Conservation (phyloP, 1,140 invertebrate species). For the Cataglyphis hispanica region DNA sequence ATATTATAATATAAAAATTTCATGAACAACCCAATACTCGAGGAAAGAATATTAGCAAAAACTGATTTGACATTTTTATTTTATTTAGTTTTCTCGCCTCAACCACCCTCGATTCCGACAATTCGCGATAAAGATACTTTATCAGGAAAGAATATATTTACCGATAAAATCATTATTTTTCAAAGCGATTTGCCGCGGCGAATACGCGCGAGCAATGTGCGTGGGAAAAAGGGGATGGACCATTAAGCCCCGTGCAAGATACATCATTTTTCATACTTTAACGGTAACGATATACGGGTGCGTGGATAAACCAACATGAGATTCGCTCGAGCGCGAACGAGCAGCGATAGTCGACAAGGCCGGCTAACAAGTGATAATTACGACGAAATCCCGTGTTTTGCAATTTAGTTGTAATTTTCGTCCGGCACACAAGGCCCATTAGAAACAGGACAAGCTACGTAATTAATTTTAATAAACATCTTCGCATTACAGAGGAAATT, state of each 20-base stretch:
- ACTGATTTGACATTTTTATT: neutral
- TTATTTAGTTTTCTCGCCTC: conserved; percentile 4
- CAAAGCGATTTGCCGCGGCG: conserved; percentile 1
- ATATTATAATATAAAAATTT: neutral
- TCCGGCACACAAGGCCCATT: neutral
- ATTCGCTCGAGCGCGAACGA: conserved; percentile 17
- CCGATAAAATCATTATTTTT: conserved; percentile 36
- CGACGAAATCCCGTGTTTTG: conserved; percentile 19
- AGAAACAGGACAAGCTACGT: neutral
- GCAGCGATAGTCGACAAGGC: neutral
- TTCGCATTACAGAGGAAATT: neutral
- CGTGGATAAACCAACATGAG: conserved; percentile 32
- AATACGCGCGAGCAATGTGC: conserved; percentile 21
- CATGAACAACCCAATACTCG: neutral
- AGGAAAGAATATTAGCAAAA: neutral
- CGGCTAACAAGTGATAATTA: conserved; percentile 40
- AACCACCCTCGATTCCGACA: neutral
- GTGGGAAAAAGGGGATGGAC: conserved; percentile 47
- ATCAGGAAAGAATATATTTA: neutral
- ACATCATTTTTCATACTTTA: conserved; percentile 60
- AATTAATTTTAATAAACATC: neutral
- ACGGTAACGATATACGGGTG: conserved; percentile 34
- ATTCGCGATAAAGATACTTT: conserved; percentile 28
- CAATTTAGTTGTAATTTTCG: conserved; percentile 18
- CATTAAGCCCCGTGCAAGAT: conserved; percentile 43